Evolutionary conservation across 2,113 vertebrate genomes (phyloP).

Genomic region (Scomber scombrus): DNA sequence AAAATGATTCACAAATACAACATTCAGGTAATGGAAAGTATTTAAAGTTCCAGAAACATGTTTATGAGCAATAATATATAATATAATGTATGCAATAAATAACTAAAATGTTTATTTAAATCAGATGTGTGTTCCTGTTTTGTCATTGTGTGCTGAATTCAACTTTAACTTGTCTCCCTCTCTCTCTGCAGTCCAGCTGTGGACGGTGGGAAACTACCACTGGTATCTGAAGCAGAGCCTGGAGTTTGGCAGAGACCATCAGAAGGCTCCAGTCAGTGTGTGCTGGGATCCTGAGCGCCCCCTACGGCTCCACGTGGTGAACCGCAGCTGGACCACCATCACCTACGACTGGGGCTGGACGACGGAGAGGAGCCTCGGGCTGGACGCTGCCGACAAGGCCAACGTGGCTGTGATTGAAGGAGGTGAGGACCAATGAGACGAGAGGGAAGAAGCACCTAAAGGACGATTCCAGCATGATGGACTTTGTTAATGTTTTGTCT

Average conservation of each 20-base stretch:
- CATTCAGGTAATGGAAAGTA: too few relatives aligned
- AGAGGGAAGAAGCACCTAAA: background rate
- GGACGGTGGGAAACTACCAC: constrained; percentile 95
- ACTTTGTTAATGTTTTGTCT: background rate
- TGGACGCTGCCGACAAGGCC: constrained; percentile 80
- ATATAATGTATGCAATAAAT: background rate
- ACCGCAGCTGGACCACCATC: constrained; percentile 86
- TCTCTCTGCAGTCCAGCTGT: constrained; percentile 90
- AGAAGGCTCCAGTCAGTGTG: constrained; percentile 85
- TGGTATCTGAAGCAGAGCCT: constrained; percentile 98
- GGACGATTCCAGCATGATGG: background rate
- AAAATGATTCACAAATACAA: too few relatives aligned
- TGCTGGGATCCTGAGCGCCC: constrained; percentile 90
- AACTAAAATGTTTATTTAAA: background rate
- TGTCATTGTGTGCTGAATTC: background rate
- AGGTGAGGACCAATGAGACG: constrained; percentile 80
- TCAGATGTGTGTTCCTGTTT: background rate
- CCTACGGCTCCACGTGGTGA: constrained; percentile 87
- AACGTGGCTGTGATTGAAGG: constrained; percentile 96
- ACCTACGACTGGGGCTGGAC: constrained; percentile 94
- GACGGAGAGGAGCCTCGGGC: constrained; percentile 86
- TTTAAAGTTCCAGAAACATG: background rate
- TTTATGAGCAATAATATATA: background rate
- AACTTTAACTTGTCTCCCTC: accelerated
- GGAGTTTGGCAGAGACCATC: constrained; percentile 83